phyloP scores from a whole-genome alignment of 1,140 invertebrate species.

The Drosophila burlai region DNA sequence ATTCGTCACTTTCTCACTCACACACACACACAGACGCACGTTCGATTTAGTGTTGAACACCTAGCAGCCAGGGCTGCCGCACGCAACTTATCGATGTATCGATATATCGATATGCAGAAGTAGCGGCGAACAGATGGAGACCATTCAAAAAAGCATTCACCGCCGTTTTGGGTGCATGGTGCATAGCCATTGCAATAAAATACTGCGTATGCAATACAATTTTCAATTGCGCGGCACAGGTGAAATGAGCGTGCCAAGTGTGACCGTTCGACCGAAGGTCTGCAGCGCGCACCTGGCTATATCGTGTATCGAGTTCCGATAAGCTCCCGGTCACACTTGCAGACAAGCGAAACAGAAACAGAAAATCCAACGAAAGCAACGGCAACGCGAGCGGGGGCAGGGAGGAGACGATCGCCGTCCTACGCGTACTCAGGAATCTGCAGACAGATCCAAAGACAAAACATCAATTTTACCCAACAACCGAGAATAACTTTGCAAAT shows the following conservation, averaged over 20 bases:
- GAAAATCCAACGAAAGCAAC: constrained; percentile 30
- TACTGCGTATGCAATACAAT: neutral
- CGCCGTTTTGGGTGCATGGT: neutral
- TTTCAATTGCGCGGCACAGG: neutral
- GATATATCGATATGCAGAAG: constrained; percentile 1
- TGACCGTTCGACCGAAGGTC: neutral
- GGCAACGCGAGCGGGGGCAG: constrained; percentile 40
- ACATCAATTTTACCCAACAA: neutral
- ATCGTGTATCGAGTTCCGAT: constrained; percentile 39
- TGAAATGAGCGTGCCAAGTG: neutral
- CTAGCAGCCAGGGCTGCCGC: constrained; percentile 27
- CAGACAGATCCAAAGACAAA: constrained; percentile 7
- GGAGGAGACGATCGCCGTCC: constrained; percentile 44
- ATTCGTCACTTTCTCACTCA: constrained; percentile 84
- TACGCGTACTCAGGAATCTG: constrained; percentile 28
- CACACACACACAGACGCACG: constrained; percentile 45
- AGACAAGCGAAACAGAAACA: constrained; percentile 23
- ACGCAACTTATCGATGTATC: constrained; percentile 3
- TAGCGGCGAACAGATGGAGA: too few relatives aligned
- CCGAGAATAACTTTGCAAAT: neutral
- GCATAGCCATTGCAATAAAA: neutral
- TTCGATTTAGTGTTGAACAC: constrained; percentile 10
- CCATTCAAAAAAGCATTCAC: constrained; percentile 3
- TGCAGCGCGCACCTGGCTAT: constrained; percentile 9
- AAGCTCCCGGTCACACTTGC: constrained; percentile 26